Evolutionary conservation across 2,888 invertebrate species (phyloP), one percentile per base, ranked within the genome.

Genomic region (Cheilosia soror): DNA sequence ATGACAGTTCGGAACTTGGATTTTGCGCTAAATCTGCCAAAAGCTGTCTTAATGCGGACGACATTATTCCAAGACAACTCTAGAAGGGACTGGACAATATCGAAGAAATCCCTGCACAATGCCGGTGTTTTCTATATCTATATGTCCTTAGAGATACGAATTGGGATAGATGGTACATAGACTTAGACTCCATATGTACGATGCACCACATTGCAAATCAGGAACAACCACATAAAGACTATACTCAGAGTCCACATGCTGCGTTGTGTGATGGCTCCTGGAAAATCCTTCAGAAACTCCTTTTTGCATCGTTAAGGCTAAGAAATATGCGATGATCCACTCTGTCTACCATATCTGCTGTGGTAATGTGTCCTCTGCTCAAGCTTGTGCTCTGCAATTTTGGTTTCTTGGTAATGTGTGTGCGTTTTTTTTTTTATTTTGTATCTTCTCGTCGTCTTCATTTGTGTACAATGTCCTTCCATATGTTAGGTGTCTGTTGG

Each of bases 401-500:
- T 73, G 73, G 83, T 79, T 84, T 84, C 69, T 79, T 79, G 78
- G 44, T 68, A 53, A 47, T 15, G 44, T n/a, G 44, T 13, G 44
- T 55, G 20, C 31, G 25, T 63, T 15, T 66, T 57, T 62, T 42
- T 44, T 58, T 68, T 25, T 20, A 29, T 27, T 62, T 69, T 75
- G 63, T 31, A 69, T 81, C 51, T 63, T 57, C 25, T 62, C 44
- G 37, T 68, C 57, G 55, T 57, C 49, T 66, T 44, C 62, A 44
- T 75, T 40, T 57, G 53, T 71, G 37, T 11, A 37, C 37, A 37
- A 37, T 37, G 80, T 71, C 69, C 76, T 71, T 71, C 62, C 84
- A 80, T 71, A 71, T 58, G 80, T 71, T 66, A 80, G 71, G 75
- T 80, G 76, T 79, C 66, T 85, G 81, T 60, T 85, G 72, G 76